Evolutionary conservation across 2,797 vertebrate genomes (phyloP).

Genomic region (Lagocephalus sceleratus): DNA sequence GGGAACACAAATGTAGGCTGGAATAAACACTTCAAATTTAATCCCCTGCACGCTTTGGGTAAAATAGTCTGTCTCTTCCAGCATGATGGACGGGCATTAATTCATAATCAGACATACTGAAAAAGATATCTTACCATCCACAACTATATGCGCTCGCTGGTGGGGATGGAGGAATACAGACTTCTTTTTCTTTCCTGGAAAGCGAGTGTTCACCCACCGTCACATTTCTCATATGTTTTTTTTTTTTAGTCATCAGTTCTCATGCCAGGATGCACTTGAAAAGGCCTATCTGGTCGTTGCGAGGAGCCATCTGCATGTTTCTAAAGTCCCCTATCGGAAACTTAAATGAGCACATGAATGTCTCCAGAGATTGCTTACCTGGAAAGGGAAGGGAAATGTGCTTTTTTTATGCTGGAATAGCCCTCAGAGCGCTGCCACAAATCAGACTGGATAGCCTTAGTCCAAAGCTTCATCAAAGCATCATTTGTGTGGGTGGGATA

Average conservation of each 20-base stretch:
- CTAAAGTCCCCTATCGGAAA: conserved; percentile 68
- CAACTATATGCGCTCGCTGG: conserved; percentile 14
- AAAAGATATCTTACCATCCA: conserved; percentile 15
- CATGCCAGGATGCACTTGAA: conserved; percentile 71
- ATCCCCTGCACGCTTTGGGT: background rate
- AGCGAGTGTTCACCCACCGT: conserved; percentile 36
- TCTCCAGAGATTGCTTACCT: conserved; percentile 69
- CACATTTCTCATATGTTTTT: conserved; percentile 67
- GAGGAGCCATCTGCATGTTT: conserved; percentile 67
- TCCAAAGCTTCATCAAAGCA: conserved; percentile 77
- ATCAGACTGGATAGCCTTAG: conserved; percentile 73
- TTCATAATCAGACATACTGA: conserved; percentile 9
- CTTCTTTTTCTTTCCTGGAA: conserved; percentile 29
- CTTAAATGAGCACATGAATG: conserved; percentile 69
- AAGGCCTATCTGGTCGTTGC: conserved; percentile 54
- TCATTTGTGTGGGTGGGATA: conserved; percentile 70
- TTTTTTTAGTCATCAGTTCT: conserved; percentile 65
- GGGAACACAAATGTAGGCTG: conserved; percentile 13
- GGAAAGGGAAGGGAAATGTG: conserved; percentile 63
- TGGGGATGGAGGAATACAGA: conserved; percentile 24
- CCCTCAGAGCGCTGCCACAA: conserved; percentile 59
- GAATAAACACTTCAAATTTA: conserved; percentile 40
- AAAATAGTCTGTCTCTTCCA: conserved; percentile 11
- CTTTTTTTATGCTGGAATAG: conserved; percentile 73
- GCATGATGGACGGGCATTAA: conserved; percentile 10